phyloP scores from a whole-genome alignment of 2,888 invertebrate species.

The Sialis fuliginosa region DNA sequence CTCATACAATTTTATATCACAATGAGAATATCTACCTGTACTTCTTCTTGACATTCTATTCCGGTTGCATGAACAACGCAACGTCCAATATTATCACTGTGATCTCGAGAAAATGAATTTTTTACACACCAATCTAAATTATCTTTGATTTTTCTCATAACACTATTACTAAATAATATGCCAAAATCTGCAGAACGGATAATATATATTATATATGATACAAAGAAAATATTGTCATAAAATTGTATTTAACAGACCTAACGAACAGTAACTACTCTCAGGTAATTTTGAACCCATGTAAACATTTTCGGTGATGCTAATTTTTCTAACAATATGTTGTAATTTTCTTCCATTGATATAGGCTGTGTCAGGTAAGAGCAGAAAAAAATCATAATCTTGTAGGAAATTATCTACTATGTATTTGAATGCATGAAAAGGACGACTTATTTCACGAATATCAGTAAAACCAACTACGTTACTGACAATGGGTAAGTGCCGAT shows the following conservation, averaged over 20 bases:
- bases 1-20: not conserved
- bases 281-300: slow-evolving; percentile 57
- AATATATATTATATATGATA: slow-evolving; percentile 21
- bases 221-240: not conserved
- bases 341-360: slow-evolving; percentile 70
- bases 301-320: slow-evolving; percentile 72
- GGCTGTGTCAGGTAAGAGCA: slow-evolving; percentile 66
- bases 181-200: slow-evolving; percentile 55
- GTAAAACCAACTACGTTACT: slow-evolving; percentile 71
- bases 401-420: slow-evolving; percentile 79
- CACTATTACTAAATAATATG: slow-evolving; percentile 72
- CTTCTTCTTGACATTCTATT: slow-evolving; percentile 33
- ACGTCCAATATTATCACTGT: slow-evolving; percentile 76
- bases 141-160: slow-evolving; percentile 57
- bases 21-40: slow-evolving; percentile 29
- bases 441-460: slow-evolving; percentile 53
- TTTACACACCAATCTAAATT: slow-evolving; percentile 81
- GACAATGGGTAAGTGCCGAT: slow-evolving; percentile 19
- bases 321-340: slow-evolving; percentile 47
- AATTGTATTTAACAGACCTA: slow-evolving; percentile 29
- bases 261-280: slow-evolving; percentile 45
- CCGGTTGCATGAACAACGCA: slow-evolving; percentile 61
- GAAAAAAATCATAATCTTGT: slow-evolving; percentile 85
- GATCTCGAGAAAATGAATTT: slow-evolving; percentile 64
- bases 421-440: slow-evolving; percentile 76